Conservation (phyloP, 2,888 invertebrate genomes). For the Helleia helle region DNA sequence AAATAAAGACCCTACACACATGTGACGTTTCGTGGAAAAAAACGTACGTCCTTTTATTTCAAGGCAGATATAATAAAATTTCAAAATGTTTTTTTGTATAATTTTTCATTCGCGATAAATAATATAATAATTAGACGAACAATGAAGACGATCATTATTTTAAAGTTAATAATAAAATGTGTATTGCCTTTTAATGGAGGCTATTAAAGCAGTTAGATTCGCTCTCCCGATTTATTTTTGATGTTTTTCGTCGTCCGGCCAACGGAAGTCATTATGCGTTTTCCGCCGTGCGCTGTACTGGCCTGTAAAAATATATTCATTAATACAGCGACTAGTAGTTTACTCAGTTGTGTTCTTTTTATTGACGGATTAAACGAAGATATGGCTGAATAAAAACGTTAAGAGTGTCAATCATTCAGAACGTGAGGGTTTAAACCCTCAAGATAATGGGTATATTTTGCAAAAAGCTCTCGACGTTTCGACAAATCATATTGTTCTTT, state of each 20-base stretch:
- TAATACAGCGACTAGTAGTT: constrained; percentile 52
- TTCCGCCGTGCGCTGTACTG: constrained; percentile 56
- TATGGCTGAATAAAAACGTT: background rate
- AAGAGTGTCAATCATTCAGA: background rate
- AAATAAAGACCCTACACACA: constrained; percentile 2
- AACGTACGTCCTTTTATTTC: background rate
- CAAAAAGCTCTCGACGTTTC: background rate
- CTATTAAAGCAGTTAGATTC: constrained; percentile 22
- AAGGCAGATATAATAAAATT: background rate
- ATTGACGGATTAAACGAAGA: constrained; percentile 13
- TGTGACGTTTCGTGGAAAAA: background rate
- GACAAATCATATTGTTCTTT: too few species aligned
- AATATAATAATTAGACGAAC: too few species aligned
- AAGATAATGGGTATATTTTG: background rate
- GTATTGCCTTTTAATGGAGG: constrained; percentile 15
- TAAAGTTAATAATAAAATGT: too few species aligned
- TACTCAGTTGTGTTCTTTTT: constrained; percentile 33
- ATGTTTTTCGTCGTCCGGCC: constrained; percentile 51
- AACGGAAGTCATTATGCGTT: constrained; percentile 70
- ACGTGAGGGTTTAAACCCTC: background rate
- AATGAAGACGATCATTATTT: too few species aligned
- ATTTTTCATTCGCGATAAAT: too few species aligned
- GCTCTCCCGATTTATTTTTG: constrained; percentile 47
- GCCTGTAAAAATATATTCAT: constrained; percentile 65
- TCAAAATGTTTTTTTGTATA: background rate